These are phyloP conservation scores for Falcunculus frontatus DNA, from an alignment of 2,113 vertebrate species.

Conservation along the genomic window DNA sequence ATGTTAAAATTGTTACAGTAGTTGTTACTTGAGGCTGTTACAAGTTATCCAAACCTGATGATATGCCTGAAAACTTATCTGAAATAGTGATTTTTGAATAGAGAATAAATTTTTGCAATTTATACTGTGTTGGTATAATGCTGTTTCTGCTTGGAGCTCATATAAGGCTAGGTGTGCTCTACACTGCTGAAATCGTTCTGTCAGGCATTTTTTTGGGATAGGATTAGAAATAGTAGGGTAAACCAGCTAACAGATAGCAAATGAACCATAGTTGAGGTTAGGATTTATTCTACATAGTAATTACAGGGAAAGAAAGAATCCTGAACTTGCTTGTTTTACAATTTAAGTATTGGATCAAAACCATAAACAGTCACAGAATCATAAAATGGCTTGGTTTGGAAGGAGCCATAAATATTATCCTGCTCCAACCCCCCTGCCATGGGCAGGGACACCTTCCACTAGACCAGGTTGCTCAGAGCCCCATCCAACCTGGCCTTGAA, in stretches of 20 bases:
- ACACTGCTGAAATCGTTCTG: not conserved
- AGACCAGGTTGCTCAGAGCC: not conserved
- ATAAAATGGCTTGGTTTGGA: not conserved
- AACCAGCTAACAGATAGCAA: not conserved
- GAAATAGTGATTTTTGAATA: not conserved
- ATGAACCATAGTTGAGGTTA: not conserved
- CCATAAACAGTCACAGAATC: not conserved
- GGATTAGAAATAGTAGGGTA: not conserved
- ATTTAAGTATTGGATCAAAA: not conserved
- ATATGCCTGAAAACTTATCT: not conserved
- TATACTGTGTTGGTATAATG: not conserved
- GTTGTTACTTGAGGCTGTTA: not conserved
- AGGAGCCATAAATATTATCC: not conserved
- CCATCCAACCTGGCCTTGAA: not conserved
- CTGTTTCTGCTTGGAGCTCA: not conserved
- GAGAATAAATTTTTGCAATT: too few relatives aligned
- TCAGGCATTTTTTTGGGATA: fast-evolving
- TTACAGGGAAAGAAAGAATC: not conserved
- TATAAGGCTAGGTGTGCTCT: not conserved
- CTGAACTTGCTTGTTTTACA: not conserved
- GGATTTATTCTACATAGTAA: not conserved
- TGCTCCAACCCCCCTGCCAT: not conserved
- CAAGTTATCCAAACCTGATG: not conserved
- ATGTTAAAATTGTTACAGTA: not conserved
- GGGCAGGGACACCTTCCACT: not conserved